Evolutionary conservation across 1,140 invertebrate genomes (phyloP).

Genomic region (Drosophila bipectinata): DNA sequence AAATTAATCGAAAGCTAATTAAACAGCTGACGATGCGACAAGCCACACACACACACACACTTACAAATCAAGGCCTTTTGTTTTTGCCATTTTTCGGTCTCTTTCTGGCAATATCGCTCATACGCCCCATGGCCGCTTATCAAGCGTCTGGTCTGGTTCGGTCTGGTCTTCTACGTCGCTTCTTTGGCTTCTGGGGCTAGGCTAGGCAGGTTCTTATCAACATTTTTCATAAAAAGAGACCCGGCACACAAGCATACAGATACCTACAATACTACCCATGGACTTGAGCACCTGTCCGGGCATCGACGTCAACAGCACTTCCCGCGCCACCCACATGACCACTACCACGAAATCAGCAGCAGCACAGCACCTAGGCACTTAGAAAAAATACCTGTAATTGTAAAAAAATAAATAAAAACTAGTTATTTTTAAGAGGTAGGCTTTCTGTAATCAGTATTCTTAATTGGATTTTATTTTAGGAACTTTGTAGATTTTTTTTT

Average conservation of each 20-base stretch:
- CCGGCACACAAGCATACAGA: conserved; percentile 26
- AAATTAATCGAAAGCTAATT: conserved; percentile 77
- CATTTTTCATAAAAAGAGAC: conserved; percentile 13
- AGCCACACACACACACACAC: conserved; percentile 17
- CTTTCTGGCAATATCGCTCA: conserved; percentile 27
- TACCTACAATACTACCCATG: conserved; percentile 24
- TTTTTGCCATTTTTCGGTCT: conserved; percentile 34
- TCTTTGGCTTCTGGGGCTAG: conserved; percentile 43
- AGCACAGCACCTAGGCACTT: conserved; percentile 2
- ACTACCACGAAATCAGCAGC: conserved; percentile 15
- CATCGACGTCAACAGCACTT: conserved; percentile 43
- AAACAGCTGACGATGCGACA: conserved; percentile 64
- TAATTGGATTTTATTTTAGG: neutral
- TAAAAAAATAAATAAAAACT: neutral
- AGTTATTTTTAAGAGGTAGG: too few species aligned
- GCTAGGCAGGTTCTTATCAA: conserved; percentile 49
- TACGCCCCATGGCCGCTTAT: conserved; percentile 48
- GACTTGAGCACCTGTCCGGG: conserved; percentile 55
- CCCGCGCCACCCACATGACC: conserved; percentile 58
- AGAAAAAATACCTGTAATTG: neutral
- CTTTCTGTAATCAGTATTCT: neutral
- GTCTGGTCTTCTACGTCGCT: conserved; percentile 32
- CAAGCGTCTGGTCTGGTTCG: conserved; percentile 41
- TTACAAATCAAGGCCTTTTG: conserved; percentile 52
- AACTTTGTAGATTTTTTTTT: neutral